Conservation (phyloP, 1,140 invertebrate genomes). For the Caenorhabditis remanei region DNA sequence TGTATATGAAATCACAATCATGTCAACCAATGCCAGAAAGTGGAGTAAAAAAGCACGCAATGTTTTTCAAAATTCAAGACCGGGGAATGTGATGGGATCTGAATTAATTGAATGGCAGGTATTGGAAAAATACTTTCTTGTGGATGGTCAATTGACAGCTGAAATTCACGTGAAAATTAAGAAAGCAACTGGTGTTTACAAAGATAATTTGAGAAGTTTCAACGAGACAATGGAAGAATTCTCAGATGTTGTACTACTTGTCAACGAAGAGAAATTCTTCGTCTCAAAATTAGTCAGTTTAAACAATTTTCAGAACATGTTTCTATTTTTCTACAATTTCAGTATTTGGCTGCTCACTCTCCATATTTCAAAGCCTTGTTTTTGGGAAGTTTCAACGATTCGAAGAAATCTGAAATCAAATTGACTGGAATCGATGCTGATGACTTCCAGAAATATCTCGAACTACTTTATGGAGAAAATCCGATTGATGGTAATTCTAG, state of each 20-base stretch:
- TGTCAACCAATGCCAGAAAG: not conserved
- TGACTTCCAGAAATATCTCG: not conserved
- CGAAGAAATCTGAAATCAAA: not conserved
- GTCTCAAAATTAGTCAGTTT: no score
- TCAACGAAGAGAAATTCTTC: not conserved
- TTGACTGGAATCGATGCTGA: not conserved
- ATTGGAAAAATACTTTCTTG: no score
- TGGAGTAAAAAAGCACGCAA: not conserved
- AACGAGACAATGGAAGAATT: not conserved
- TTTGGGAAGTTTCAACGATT: not conserved
- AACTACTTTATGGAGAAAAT: not conserved
- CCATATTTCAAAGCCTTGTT: not conserved
- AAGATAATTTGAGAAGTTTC: not conserved
- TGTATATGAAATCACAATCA: no score
- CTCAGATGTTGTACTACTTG: not conserved
- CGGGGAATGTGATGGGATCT: no score
- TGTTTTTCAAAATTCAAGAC: no score
- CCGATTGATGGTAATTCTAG: not conserved
- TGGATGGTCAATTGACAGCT: no score
- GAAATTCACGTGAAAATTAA: not conserved
- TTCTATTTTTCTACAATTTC: not conserved
- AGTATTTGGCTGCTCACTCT: not conserved
- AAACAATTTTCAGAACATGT: no score
- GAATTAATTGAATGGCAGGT: no score
- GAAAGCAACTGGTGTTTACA: not conserved